phyloP scores from a whole-genome alignment of 1,140 invertebrate genomes.

The Diplogasteroides magnus region DNA sequence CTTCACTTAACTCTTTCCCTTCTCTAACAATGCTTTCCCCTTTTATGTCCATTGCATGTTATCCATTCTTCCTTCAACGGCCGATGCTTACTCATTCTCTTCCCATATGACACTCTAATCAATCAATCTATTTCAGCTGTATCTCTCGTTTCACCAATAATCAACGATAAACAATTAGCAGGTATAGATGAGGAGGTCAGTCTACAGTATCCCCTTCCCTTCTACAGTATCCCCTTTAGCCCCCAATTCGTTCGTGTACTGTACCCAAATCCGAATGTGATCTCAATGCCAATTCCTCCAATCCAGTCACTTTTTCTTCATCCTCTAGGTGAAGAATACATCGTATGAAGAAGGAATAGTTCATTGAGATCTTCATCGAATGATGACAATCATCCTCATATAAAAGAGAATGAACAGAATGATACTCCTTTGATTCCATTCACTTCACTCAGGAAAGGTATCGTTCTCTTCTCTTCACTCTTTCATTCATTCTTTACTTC shows the following conservation, averaged over 20 bases:
- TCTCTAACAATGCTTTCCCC: too few relatives aligned
- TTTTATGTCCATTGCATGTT: too few relatives aligned
- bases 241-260: background rate
- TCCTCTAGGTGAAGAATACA: background rate
- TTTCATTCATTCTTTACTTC: too few relatives aligned
- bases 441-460: background rate
- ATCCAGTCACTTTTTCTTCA: background rate
- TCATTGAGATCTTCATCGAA: background rate
- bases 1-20: too few relatives aligned
- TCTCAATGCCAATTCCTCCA: background rate
- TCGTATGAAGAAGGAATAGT: background rate
- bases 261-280: background rate
- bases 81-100: too few relatives aligned
- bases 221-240: background rate
- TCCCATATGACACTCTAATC: conserved; percentile 1
- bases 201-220: conserved; percentile 1
- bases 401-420: background rate
- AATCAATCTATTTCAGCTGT: conserved; percentile 1
- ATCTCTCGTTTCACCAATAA: background rate
- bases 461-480: too few relatives aligned
- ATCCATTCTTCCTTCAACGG: too few relatives aligned
- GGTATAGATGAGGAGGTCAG: conserved; percentile 9
- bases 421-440: background rate
- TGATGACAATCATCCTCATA: background rate
- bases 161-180: conserved; percentile 5